Base-by-base conservation (phyloP, 1,140 invertebrate species). In the Caenorhabditis latens region DNA sequence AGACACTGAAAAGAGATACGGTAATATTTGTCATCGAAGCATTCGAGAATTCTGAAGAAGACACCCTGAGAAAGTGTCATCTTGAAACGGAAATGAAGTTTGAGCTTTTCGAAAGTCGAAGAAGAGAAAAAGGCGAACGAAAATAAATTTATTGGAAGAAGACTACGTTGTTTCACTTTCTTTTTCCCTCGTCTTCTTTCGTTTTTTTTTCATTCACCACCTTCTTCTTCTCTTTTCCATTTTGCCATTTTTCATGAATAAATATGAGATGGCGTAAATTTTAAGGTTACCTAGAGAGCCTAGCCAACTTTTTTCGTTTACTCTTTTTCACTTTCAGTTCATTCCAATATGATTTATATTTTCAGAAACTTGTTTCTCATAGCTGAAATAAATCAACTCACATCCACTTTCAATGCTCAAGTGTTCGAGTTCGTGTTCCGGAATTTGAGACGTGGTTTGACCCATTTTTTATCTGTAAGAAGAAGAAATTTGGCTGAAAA, bases 331-430 rank as follows among this genome's bases (percentile, higher is more conserved):
- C 53, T 46, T 13, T 46, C 46, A 32, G 43, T 71, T 71, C 21
- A 24, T 40, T 13, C 21, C 4, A 19, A 71, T 19, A 46, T 19
- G n/a, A 16, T 9, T 32, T 8, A 14, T 58, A 82, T 42, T 83
- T 90, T 24, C 42, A 61, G 48, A 50, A 75, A 55, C 21, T 16
- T 32, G 32, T 32, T 32, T 32, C 32, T 32, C 32, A 32, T 14
- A 57, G 53, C 13, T 21, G 48, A 24, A 67, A 21, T 11, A 63
- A 21, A 71, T 14, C 24, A 83, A 90, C 90, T 86, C 84, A 90
- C 90, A 67, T 88, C 90, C 90, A 82, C 89, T 90, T 63, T 90
- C 89, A 83, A 79, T 88, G 86, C 89, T 89, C 14, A 90, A 86
- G 53, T 84, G 57, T 43, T 90, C 88, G 40, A 90, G 87, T 43